phyloP scores from a whole-genome alignment of 2,888 invertebrate genomes.

The Leucophenga montana region DNA sequence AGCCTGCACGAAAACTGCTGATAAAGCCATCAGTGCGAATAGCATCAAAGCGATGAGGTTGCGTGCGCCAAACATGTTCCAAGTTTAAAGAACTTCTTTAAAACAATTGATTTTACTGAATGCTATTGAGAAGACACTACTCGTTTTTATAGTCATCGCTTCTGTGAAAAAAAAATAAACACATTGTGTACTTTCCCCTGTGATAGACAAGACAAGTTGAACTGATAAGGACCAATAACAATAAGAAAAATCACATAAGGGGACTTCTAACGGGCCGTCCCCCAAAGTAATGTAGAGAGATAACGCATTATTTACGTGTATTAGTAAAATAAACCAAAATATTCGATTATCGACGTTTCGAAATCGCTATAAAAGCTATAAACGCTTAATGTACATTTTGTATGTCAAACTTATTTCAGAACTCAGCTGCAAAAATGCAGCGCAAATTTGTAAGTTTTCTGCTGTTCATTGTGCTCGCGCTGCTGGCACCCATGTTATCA shows the following conservation, averaged over 20 bases:
- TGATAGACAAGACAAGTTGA: neutral
- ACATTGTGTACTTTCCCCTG: neutral
- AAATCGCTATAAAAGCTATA: slow-evolving; percentile 2
- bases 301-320: neutral
- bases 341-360: too few species aligned
- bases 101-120: neutral
- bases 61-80: slow-evolving; percentile 1
- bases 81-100: neutral
- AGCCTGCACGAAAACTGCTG: slow-evolving; percentile 28
- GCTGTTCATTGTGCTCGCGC: neutral
- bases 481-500: neutral
- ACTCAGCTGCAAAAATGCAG: neutral
- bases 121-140: neutral
- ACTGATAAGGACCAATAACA: slow-evolving; percentile 22
- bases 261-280: neutral
- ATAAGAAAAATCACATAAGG: slow-evolving; percentile 16
- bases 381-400: neutral
- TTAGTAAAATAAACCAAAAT: too few species aligned
- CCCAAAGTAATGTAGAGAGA: neutral
- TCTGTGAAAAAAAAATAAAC: neutral
- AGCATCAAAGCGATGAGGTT: slow-evolving; percentile 28
- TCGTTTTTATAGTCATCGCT: slow-evolving; percentile 4
- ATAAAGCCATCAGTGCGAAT: slow-evolving; percentile 40
- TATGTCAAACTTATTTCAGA: neutral
- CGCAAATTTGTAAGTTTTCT: neutral